Evolutionary conservation across 2,797 vertebrate genomes (phyloP).

Genomic region (Galago senegalensis): DNA sequence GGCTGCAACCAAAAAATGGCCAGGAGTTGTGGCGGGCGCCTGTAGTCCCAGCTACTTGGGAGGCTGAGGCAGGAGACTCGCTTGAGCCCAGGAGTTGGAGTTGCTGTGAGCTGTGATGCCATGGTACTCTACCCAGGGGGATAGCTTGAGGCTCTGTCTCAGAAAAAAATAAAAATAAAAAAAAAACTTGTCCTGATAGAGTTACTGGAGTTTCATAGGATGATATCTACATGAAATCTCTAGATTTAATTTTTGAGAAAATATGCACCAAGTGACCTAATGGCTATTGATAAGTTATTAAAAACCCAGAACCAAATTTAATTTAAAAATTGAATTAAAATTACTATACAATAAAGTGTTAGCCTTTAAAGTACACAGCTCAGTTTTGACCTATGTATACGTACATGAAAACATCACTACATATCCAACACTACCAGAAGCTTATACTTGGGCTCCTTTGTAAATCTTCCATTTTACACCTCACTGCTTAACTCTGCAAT

Average conservation of each 20-base stretch:
- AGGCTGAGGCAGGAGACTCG: no score
- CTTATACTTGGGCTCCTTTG: not conserved
- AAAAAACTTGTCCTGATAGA: not conserved
- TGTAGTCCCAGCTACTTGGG: no score
- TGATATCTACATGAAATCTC: not conserved
- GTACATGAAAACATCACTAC: not conserved
- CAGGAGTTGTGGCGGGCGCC: no score
- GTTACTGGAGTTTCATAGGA: not conserved
- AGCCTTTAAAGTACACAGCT: not conserved
- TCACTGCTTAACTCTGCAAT: not conserved
- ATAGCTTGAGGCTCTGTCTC: no score
- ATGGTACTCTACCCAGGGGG: no score
- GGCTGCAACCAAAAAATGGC: no score
- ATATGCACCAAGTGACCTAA: not conserved
- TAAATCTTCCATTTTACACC: not conserved
- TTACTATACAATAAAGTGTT: not conserved
- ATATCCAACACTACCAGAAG: not conserved
- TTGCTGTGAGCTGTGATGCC: no score
- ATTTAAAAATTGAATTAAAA: not conserved
- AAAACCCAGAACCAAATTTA: not conserved
- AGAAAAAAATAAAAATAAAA: no score
- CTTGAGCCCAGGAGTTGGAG: no score
- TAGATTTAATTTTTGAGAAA: not conserved
- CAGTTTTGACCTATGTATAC: not conserved
- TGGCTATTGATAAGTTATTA: slow-evolving; percentile 13